Percentiles rank a stretch among this genome's conserved stretches.
Evolutionary conservation across 1,140 invertebrate genomes (phyloP).

Genomic region (Leucophenga varia): DNA sequence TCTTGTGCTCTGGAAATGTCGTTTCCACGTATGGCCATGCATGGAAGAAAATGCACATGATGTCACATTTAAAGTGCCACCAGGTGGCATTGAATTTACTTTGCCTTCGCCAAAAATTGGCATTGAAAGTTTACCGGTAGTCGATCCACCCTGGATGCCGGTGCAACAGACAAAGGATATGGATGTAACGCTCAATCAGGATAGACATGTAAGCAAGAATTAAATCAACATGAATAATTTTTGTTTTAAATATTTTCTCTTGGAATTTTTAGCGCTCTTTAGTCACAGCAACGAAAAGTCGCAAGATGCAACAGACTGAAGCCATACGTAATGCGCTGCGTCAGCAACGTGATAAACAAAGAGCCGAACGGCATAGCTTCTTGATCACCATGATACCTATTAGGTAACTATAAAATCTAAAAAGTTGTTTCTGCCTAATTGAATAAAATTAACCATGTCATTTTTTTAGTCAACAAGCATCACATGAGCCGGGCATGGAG

Average conservation of each 20-base stretch:
- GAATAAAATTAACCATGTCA: too few species aligned
- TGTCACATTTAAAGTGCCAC: conserved; percentile 93
- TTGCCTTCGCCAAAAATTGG: conserved; percentile 98
- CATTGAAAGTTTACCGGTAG: conserved; percentile 88
- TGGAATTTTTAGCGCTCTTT: conserved; percentile 74
- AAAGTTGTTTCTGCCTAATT: too few species aligned
- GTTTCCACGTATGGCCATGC: conserved; percentile 98
- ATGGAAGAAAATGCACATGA: conserved; percentile 96
- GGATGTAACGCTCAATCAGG: conserved; percentile 98
- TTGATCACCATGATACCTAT: conserved; percentile 96
- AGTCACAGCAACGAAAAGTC: conserved; percentile 96
- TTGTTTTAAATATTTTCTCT: background rate
- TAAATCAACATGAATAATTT: background rate
- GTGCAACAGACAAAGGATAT: conserved; percentile 97
- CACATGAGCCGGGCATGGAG: conserved; percentile 91
- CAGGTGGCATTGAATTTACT: conserved; percentile 98
- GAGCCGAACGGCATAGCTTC: conserved; percentile 92
- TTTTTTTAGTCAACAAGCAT: conserved; percentile 91
- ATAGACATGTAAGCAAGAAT: conserved; percentile 80
- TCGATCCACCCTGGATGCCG: conserved; percentile 99
- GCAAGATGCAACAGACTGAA: conserved; percentile 98
- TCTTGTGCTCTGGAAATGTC: conserved; percentile 92
- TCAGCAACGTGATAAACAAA: conserved; percentile 93
- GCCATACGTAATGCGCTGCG: conserved; percentile 92
- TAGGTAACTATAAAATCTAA: too few species aligned